Conservation (phyloP, 1,140 invertebrate species). For the Nasonia vitripennis region DNA sequence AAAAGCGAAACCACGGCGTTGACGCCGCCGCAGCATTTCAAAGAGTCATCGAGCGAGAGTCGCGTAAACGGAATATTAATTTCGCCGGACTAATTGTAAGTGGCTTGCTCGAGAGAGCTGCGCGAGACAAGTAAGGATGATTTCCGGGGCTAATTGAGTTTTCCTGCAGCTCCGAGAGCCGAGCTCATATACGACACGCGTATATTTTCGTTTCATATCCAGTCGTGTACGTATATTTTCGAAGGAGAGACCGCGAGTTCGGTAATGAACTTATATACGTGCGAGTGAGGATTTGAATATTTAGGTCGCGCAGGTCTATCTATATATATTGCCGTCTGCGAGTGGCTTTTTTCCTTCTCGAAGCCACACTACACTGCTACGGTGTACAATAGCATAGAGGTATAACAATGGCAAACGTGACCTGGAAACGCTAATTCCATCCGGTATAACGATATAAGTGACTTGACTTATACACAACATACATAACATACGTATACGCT, state of each 20-base stretch:
- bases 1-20: neutral
- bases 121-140: neutral
- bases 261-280: neutral
- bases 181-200: too few relatives aligned
- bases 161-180: neutral
- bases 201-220: neutral
- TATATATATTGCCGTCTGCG: too few relatives aligned
- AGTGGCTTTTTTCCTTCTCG: too few relatives aligned
- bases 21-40: conserved; percentile 4
- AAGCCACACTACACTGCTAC: too few relatives aligned
- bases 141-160: neutral
- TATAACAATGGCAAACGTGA: neutral
- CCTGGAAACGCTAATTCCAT: neutral
- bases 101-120: neutral
- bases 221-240: neutral
- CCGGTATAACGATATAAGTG: neutral
- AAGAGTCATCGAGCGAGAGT: conserved; percentile 10
- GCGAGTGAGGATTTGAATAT: too few relatives aligned
- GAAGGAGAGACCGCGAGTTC: neutral
- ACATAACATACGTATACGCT: too few relatives aligned
- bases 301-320: too few relatives aligned
- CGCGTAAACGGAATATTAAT: conserved; percentile 13
- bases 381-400: neutral
- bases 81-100: neutral
- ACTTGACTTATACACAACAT: neutral